These are phyloP conservation scores for Eupithecia subfuscata DNA, from an alignment of 2,888 invertebrate species.

Conservation along the genomic window DNA sequence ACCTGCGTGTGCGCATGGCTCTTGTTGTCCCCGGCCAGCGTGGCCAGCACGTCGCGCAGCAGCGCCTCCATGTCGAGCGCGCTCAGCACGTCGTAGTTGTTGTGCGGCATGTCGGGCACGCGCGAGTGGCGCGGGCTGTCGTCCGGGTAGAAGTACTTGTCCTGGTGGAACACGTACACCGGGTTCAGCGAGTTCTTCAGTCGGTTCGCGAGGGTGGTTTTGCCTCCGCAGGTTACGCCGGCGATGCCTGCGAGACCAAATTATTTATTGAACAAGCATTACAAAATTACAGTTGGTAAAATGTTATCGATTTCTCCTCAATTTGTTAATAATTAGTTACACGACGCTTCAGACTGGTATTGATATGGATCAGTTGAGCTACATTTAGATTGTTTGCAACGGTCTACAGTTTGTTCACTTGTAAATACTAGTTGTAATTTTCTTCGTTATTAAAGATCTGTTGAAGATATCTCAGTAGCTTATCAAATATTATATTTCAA, in stretches of 20 bases:
- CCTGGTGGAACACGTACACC: conserved; percentile 87
- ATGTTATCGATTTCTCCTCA: too few relatives aligned
- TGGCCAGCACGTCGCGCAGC: conserved; percentile 83
- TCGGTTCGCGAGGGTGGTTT: conserved; percentile 88
- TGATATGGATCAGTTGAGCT: too few relatives aligned
- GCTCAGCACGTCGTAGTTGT: conserved; percentile 90
- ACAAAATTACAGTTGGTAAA: too few relatives aligned
- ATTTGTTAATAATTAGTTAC: too few relatives aligned
- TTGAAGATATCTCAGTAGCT: too few relatives aligned
- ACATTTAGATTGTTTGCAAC: too few relatives aligned
- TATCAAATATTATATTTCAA: too few relatives aligned
- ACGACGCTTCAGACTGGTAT: too few relatives aligned
- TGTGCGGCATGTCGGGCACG: conserved; percentile 86
- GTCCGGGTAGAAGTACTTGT: conserved; percentile 88
- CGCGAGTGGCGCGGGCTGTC: conserved; percentile 86
- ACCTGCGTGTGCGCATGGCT: conserved; percentile 40
- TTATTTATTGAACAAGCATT: too few relatives aligned
- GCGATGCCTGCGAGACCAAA: conserved; percentile 73
- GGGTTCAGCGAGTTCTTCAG: conserved; percentile 77
- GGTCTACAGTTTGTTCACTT: too few relatives aligned
- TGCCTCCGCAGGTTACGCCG: conserved; percentile 92
- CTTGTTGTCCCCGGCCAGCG: conserved; percentile 57
- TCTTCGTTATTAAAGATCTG: too few relatives aligned
- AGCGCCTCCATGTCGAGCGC: conserved; percentile 90
- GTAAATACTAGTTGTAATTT: too few relatives aligned